Conservation (phyloP, 2,888 invertebrate species). For the Agriotes lineatus region DNA sequence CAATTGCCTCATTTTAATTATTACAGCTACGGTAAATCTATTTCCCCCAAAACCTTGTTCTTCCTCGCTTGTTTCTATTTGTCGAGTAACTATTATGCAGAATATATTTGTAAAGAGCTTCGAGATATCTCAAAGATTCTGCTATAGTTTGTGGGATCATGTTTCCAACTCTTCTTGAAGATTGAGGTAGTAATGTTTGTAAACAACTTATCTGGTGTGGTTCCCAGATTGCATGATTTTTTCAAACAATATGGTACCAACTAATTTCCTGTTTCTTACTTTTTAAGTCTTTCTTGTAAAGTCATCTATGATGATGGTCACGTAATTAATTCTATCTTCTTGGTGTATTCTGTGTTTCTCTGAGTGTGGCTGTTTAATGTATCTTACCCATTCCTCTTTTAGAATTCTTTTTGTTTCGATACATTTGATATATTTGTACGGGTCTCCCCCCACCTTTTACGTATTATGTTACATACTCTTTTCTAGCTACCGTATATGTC, state of each 20-base stretch:
- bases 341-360: no score
- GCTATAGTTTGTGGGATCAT: background rate
- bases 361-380: background rate
- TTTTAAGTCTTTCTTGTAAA: background rate
- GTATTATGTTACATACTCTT: background rate
- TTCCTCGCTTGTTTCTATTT: slow-evolving; percentile 2
- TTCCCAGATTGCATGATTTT: slow-evolving; percentile 7
- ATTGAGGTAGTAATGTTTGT: slow-evolving; percentile 11
- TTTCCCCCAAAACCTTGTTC: no score
- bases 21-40: no score
- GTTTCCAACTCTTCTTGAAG: background rate
- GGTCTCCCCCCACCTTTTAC: background rate
- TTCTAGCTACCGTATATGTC: no score
- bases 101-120: no score
- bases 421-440: background rate
- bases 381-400: no score
- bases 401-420: background rate
- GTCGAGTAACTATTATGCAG: background rate
- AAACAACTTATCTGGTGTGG: background rate
- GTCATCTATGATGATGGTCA: background rate
- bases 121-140: no score
- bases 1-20: slow-evolving; percentile 14
- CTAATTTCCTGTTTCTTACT: slow-evolving; percentile 1
- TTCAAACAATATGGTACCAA: background rate
- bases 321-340: background rate